These are phyloP conservation scores for Arremon brunneinucha DNA, from an alignment of 2,797 vertebrate genomes.

Conservation along the genomic window DNA sequence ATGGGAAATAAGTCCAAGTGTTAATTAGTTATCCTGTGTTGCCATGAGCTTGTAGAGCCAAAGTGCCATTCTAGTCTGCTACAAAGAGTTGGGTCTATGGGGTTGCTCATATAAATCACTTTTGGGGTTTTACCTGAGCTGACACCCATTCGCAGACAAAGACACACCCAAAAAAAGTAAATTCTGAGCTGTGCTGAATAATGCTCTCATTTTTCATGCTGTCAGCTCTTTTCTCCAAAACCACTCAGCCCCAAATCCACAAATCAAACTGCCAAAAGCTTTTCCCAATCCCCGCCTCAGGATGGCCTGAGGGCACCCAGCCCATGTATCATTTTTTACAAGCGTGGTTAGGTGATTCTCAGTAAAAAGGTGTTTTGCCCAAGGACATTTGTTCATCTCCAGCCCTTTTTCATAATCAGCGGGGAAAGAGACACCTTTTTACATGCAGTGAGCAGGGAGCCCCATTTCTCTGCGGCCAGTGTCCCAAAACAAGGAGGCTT, in stretches of 20 bases:
- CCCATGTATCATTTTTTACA: not conserved
- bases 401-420: not conserved
- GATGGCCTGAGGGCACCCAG: not conserved
- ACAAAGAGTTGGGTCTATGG: not conserved
- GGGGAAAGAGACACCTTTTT: not conserved
- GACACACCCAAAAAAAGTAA: not conserved
- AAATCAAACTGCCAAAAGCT: not conserved
- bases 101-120: not conserved
- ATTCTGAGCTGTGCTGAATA: not conserved
- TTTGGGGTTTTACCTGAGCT: not conserved
- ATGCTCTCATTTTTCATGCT: not conserved
- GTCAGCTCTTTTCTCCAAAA: not conserved
- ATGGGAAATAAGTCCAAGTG: not conserved
- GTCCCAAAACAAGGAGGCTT: not conserved
- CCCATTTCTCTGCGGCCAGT: not conserved
- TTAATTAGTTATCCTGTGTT: not conserved
- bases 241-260: not conserved
- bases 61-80: not conserved
- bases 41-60: not conserved
- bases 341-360: not conserved
- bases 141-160: not conserved
- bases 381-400: accelerated
- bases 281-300: not conserved
- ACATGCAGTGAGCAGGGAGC: accelerated
- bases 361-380: not conserved